Conservation (phyloP, 1,140 invertebrate species). For the Aricia agestis region DNA sequence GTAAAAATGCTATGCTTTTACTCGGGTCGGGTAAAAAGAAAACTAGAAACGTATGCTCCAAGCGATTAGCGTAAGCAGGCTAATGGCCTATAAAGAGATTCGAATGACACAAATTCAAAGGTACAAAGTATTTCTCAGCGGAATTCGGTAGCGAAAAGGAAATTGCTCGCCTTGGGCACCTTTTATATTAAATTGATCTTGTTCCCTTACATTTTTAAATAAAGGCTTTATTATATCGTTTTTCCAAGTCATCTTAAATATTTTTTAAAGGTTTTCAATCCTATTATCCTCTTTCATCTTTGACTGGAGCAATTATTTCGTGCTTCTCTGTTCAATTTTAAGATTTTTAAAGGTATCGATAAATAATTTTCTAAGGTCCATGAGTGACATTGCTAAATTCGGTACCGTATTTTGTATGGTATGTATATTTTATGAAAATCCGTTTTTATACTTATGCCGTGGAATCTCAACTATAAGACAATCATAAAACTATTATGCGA, state of each 20-base stretch:
- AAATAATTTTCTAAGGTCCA: neutral
- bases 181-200: constrained; percentile 50
- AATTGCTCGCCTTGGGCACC: constrained; percentile 50
- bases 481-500: no score
- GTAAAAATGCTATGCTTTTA: no score
- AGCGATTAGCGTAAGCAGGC: constrained; percentile 50
- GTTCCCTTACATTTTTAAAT: constrained; percentile 31
- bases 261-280: constrained; percentile 28
- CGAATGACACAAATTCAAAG: constrained; percentile 46
- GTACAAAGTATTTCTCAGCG: constrained; percentile 37
- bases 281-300: constrained; percentile 19
- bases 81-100: constrained; percentile 13
- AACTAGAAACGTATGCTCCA: constrained; percentile 18
- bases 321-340: neutral
- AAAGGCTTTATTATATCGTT: constrained; percentile 23
- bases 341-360: neutral
- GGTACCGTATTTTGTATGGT: no score
- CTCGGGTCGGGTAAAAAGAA: neutral
- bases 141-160: constrained; percentile 52
- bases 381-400: neutral
- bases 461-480: no score
- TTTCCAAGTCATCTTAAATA: constrained; percentile 23
- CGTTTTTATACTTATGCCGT: no score
- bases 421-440: no score
- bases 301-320: neutral